These are phyloP conservation scores for Cherax destructor DNA, from an alignment of 1,140 invertebrate species.

Conservation along the genomic window DNA sequence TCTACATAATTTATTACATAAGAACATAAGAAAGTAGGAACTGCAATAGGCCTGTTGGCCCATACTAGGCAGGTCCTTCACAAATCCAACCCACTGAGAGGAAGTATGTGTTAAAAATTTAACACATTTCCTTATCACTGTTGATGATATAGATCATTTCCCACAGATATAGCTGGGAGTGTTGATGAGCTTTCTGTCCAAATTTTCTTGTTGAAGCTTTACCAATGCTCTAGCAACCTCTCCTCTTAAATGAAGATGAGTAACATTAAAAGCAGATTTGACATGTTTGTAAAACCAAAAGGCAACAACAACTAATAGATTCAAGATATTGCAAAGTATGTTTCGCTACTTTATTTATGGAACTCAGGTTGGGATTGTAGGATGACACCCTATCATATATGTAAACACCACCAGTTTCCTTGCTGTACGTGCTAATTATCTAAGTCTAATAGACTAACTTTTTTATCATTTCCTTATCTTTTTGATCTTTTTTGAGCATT, in stretches of 20 bases:
- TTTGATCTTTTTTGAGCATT: neutral
- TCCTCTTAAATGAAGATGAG: neutral
- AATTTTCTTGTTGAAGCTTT: neutral
- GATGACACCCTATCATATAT: neutral
- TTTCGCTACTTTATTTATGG: neutral
- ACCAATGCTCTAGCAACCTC: neutral
- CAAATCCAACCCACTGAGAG: no score
- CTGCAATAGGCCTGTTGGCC: no score
- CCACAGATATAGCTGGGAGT: neutral
- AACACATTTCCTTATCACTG: neutral
- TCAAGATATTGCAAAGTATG: neutral
- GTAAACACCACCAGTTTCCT: neutral
- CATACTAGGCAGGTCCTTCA: no score
- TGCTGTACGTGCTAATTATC: neutral
- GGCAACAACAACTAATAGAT: neutral
- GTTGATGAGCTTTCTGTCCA: neutral
- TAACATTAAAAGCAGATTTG: neutral
- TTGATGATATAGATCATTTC: neutral
- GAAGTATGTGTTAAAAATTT: no score
- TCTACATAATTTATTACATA: no score
- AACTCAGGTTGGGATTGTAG: neutral
- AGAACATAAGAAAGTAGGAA: neutral
- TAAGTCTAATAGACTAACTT: neutral
- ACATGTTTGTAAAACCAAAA: conserved; percentile 20
- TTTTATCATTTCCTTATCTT: neutral